A percentile compares a stretch with the other conserved stretches of the same genome.
Conservation (phyloP, 2,797 vertebrate species). For the Channallabes apus region DNA sequence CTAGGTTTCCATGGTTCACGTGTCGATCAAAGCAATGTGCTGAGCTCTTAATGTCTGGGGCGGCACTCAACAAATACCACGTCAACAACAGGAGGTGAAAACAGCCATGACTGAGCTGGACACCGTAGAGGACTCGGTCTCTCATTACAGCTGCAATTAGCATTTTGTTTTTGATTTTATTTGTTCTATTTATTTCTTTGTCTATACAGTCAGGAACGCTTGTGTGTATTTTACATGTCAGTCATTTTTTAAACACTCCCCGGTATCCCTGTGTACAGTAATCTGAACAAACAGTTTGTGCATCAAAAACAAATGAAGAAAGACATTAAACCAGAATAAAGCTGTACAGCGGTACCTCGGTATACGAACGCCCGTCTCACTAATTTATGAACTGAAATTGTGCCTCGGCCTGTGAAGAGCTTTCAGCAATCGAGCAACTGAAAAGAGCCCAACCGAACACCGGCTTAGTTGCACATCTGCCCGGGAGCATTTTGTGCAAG, state of each 20-base stretch:
- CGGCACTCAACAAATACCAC: neutral
- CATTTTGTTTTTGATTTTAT: neutral
- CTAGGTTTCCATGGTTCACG: constrained; percentile 12
- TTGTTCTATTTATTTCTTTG: neutral
- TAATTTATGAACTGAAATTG: too few species aligned
- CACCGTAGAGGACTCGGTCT: neutral
- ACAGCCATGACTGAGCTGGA: too few species aligned
- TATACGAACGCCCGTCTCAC: too few species aligned
- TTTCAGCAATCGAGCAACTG: too few species aligned
- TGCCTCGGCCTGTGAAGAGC: too few species aligned
- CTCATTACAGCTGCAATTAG: neutral
- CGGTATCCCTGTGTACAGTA: neutral
- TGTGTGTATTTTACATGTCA: neutral
- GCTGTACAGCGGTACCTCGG: too few species aligned
- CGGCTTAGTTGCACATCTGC: too few species aligned
- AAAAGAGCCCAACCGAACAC: too few species aligned
- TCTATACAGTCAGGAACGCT: neutral
- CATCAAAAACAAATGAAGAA: too few species aligned
- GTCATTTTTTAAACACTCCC: neutral
- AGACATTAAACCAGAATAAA: too few species aligned
- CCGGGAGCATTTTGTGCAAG: too few species aligned
- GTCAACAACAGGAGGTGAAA: neutral
- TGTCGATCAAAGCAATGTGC: constrained; percentile 6
- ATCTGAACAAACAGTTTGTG: too few species aligned
- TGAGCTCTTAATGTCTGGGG: constrained; percentile 7